Percentiles rank a stretch among this genome's conserved stretches.
Conservation (phyloP, 2,888 invertebrate genomes). For the Maniola hyperantus region DNA sequence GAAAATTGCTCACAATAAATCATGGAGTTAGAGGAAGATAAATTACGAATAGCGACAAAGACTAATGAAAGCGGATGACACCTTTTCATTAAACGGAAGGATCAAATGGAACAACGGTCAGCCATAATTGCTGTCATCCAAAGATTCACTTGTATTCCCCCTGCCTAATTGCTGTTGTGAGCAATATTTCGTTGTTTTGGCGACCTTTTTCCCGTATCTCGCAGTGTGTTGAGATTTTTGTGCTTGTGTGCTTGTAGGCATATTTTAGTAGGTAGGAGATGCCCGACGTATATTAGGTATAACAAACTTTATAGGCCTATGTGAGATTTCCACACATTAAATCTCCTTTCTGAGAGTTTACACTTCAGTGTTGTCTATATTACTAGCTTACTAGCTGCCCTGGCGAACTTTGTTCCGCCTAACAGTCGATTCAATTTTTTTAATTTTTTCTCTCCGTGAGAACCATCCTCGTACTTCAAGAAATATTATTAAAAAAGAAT, state of each 20-base stretch:
- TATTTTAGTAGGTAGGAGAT: too few species aligned
- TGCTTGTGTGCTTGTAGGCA: background rate
- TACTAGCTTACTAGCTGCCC: too few species aligned
- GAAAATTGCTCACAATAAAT: slow-evolving; percentile 37
- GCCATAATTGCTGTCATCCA: slow-evolving; percentile 31
- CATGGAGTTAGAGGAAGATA: slow-evolving; percentile 41
- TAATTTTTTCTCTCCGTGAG: too few species aligned
- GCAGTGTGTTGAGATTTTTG: background rate
- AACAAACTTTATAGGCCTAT: too few species aligned
- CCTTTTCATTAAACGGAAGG: slow-evolving; percentile 37
- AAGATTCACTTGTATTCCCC: slow-evolving; percentile 19
- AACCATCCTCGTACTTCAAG: too few species aligned
- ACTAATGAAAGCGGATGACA: slow-evolving; percentile 41
- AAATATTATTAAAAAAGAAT: too few species aligned
- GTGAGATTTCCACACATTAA: too few species aligned
- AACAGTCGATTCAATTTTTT: too few species aligned
- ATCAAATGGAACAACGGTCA: slow-evolving; percentile 33
- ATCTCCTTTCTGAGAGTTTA: too few species aligned
- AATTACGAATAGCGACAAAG: slow-evolving; percentile 41
- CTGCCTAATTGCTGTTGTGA: slow-evolving; percentile 13
- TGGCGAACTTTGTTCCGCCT: too few species aligned
- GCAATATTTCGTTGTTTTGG: background rate
- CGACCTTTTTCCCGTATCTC: background rate
- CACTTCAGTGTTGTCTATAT: too few species aligned
- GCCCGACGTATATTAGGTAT: too few species aligned